Evolutionary conservation across 2,797 vertebrate species (phyloP).

Genomic region (Lacerta bilineata): DNA sequence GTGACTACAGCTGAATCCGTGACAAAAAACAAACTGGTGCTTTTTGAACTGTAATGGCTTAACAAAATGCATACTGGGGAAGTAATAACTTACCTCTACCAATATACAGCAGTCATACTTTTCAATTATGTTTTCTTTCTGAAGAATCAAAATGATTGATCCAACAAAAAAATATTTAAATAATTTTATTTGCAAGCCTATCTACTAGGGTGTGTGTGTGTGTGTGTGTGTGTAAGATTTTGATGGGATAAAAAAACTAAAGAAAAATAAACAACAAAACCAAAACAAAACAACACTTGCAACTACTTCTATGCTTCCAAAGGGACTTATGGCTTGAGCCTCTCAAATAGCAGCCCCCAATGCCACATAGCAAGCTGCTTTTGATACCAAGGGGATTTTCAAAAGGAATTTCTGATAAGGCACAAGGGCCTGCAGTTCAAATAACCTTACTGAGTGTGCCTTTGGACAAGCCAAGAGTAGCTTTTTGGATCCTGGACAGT

Average conservation of each 20-base stretch:
- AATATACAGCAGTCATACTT: slow-evolving; percentile 59
- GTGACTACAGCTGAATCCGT: neutral
- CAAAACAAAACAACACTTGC: neutral
- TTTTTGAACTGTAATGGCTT: slow-evolving; percentile 10
- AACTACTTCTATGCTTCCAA: neutral
- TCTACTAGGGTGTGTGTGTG: slow-evolving; percentile 34
- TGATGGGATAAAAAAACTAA: slow-evolving; percentile 18
- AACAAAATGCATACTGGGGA: slow-evolving; percentile 47
- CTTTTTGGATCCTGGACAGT: slow-evolving; percentile 9
- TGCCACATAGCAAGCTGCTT: neutral
- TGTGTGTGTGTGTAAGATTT: slow-evolving; percentile 51
- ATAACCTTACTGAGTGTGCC: neutral
- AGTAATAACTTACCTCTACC: slow-evolving; percentile 41
- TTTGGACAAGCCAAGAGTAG: neutral
- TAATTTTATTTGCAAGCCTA: slow-evolving; percentile 52
- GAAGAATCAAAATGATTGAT: slow-evolving; percentile 55
- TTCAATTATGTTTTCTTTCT: slow-evolving; percentile 64
- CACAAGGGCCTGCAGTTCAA: neutral
- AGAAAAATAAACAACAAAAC: too few relatives aligned
- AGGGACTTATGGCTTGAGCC: slow-evolving; percentile 2
- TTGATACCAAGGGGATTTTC: neutral
- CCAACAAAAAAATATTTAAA: slow-evolving; percentile 63
- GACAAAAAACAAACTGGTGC: slow-evolving; percentile 25
- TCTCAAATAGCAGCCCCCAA: neutral
- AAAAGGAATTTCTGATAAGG: neutral